These are phyloP conservation scores for Caerostris darwini DNA, from an alignment of 1,140 invertebrate species.

Conservation along the genomic window DNA sequence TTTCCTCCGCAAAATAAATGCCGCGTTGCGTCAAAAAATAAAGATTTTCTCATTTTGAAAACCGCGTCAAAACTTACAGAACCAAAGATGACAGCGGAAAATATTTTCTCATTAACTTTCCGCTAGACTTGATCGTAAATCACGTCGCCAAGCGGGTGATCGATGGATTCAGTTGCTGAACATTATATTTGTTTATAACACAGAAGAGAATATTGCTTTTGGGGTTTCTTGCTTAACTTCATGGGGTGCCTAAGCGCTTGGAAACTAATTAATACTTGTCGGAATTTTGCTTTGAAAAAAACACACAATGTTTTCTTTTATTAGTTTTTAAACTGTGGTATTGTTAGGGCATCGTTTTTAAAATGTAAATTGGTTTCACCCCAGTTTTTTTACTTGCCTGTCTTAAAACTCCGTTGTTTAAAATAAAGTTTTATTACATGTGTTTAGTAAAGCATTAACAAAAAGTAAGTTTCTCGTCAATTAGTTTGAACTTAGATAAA, in stretches of 20 bases:
- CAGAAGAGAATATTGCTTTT: background rate
- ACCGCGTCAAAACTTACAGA: slow-evolving; percentile 18
- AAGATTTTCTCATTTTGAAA: slow-evolving; percentile 10
- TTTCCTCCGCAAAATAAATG: slow-evolving; percentile 2
- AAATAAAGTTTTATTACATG: no score
- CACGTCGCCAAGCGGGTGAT: slow-evolving; percentile 37
- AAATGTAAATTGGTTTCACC: no score
- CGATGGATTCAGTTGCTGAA: slow-evolving; percentile 29
- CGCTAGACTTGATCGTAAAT: slow-evolving; percentile 38
- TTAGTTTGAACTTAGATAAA: no score
- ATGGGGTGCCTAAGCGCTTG: background rate
- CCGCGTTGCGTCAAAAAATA: background rate
- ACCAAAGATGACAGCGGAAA: slow-evolving; percentile 6
- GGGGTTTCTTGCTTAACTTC: background rate
- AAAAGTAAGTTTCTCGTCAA: no score
- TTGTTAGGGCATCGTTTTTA: background rate
- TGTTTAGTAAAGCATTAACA: no score
- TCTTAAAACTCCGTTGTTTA: no score
- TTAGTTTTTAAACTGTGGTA: background rate
- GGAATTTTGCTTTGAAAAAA: background rate
- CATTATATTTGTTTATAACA: slow-evolving; percentile 41
- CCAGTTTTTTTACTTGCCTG: no score
- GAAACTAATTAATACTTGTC: slow-evolving; percentile 33
- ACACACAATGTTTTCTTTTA: background rate
- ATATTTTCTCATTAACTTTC: slow-evolving; percentile 67